Base-by-base conservation (phyloP, 1,140 invertebrate genomes). In the Daktulosphaira vitifoliae region DNA sequence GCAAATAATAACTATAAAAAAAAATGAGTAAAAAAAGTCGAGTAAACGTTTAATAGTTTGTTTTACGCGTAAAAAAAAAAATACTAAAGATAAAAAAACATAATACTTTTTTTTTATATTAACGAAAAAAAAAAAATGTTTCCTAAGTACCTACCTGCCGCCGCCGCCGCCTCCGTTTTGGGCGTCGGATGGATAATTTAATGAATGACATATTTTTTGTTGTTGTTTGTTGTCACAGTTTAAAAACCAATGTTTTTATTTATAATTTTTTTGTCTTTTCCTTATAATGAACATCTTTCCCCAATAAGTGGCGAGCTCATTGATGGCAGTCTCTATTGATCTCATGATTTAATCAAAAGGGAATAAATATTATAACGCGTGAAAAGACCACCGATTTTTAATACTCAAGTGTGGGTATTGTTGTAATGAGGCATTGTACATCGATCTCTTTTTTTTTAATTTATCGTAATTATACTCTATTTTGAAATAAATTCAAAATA, bases 21-120 rank as follows among this genome's bases (percentile, higher is more conserved):
- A 59, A 20, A 59, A 13, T 25, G 8, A 62, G 29, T 29, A 23
- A 62, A 62, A 59, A 62, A 62, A 62, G 56, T 62, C 42, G 56
- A 62, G 23, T 62, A 62, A 62, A 62, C 56, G 56, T 59, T 59
- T 59, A 59, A 59, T 59, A 59, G 56, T 62, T 62, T 62, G 42
- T 48, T 62, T 25, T 62, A 23, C 42, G 56, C 29, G 46, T 26
- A 59, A 29, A 59, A 39, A 42, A 59, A 29, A 25, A 54, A n/a
- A 39, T 20, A 9, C 33, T 13, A 8, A 16, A 46, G 16, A 16
- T 26, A 59, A 62, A 62, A 59, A 62, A n/a, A 56, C n/a, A 56
- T 16, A 44, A 46, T 33, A 29, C 44, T 62, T 56, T 29, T 44
- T 20, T 44, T 44, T 44, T 44, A 16, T n/a, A 44, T 37, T 7